Evolutionary conservation across 2,888 invertebrate genomes (phyloP).

Genomic region (Labia minor): DNA sequence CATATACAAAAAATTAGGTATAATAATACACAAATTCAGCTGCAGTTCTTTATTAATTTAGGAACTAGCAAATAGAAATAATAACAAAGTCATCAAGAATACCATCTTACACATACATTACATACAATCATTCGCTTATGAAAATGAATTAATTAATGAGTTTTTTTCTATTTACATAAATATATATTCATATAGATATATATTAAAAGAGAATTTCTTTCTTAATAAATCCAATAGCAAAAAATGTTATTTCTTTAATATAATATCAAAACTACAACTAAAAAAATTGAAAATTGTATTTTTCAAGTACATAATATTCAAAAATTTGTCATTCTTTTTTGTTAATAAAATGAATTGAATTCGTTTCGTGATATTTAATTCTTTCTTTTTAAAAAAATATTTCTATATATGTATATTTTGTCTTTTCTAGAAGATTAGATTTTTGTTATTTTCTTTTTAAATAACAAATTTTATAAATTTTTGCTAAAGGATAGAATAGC

Average conservation of each 20-base stretch:
- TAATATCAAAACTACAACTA: neutral
- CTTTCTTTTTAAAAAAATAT: too few relatives aligned
- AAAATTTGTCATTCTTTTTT: neutral
- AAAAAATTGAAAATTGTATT: neutral
- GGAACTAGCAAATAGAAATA: slow-evolving; percentile 27
- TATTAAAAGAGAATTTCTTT: neutral
- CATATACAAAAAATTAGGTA: too few relatives aligned
- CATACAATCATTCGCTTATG: neutral
- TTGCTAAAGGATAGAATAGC: too few relatives aligned
- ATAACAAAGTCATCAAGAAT: slow-evolving; percentile 23
- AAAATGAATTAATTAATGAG: neutral
- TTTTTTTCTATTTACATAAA: neutral
- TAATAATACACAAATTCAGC: neutral
- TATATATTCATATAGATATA: neutral
- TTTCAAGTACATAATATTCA: neutral
- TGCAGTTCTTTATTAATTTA: slow-evolving; percentile 25
- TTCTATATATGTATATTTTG: too few relatives aligned
- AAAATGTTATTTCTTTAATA: neutral
- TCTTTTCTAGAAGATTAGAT: too few relatives aligned
- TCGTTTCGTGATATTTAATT: too few relatives aligned
- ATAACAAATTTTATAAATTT: too few relatives aligned
- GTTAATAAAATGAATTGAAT: too few relatives aligned
- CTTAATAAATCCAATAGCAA: neutral
- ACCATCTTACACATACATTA: slow-evolving; percentile 3
- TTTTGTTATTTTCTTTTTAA: too few relatives aligned